Evolutionary conservation across 2,797 vertebrate genomes (phyloP).

Genomic region (Menidia menidia): DNA sequence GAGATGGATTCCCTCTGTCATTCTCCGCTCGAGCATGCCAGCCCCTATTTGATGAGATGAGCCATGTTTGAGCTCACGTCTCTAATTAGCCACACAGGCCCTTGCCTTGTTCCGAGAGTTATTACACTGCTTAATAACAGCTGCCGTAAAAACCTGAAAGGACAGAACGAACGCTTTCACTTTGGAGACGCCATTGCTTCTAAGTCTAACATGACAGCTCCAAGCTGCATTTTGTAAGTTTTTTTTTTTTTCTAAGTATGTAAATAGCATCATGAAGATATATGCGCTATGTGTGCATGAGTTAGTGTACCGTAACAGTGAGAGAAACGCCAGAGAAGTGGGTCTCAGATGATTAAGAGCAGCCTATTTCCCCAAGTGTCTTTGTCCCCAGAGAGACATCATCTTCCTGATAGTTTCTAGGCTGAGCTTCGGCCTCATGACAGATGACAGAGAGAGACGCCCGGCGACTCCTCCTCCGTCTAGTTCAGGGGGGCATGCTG

Average conservation of each 20-base stretch:
- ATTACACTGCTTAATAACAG: conserved; percentile 61
- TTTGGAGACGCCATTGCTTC: conserved; percentile 53
- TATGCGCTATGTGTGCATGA: conserved; percentile 22
- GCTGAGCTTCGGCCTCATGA: conserved; percentile 69
- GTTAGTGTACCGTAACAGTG: conserved; percentile 41
- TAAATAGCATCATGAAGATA: conserved; percentile 66
- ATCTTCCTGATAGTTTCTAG: conserved; percentile 78
- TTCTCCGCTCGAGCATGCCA: conserved; percentile 70
- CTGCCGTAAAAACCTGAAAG: conserved; percentile 43
- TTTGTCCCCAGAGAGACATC: conserved; percentile 78
- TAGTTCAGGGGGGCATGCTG: conserved; percentile 64
- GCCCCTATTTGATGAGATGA: conserved; percentile 71
- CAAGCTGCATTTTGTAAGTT: conserved; percentile 63
- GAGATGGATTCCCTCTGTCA: conserved; percentile 76
- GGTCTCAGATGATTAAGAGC: conserved; percentile 83
- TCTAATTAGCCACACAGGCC: conserved; percentile 77
- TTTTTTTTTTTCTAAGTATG: conserved; percentile 63
- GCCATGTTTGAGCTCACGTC: conserved; percentile 67
- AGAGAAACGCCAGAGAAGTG: conserved; percentile 75
- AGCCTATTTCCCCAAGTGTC: conserved; percentile 70
- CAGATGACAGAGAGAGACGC: conserved; percentile 75
- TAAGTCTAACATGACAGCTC: conserved; percentile 51
- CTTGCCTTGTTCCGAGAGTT: conserved; percentile 60
- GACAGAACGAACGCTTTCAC: conserved; percentile 52
- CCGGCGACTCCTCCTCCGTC: conserved; percentile 59